Base-by-base conservation (phyloP, 2,888 invertebrate species). In the Drosophila emarginata region DNA sequence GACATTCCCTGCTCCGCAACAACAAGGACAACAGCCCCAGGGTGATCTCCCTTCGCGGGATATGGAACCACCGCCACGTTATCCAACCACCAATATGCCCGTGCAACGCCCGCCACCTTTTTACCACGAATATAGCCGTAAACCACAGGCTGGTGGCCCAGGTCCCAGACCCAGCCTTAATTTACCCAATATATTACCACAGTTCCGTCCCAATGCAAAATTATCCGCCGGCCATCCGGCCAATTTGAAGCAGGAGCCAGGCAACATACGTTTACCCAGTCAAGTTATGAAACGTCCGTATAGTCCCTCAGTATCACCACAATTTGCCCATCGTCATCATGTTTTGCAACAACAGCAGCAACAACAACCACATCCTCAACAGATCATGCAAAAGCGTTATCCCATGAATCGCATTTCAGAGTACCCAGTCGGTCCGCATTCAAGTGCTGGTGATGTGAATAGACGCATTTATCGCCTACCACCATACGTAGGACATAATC, bases 111-210 rank as follows among this genome's bases (percentile, higher is more conserved):
- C 74, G 2, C 67, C 74, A 0, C 79, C 83, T 26, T 72, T 75
- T 45, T 89, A 88, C 74, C 90, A 87, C 54, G 91, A 91, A 32
- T 91, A 80, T 26, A 90, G 89, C 0, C 88, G 91, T 11, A 91
- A 91, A 45, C 82, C 90, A 0, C 87, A 80, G 39, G 71, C 87
- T 4, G 45, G 45, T 21, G 67, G 81, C 0, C 66, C 79, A 11
- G 75, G 74, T 0, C 80, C 86, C 2, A 89, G 51, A n/a, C 54
- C 54, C 18, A 18, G 89, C 62, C 82, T 79, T 0, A 86, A 91
- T 63, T 85, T 94, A 51, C 95, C 95, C 0, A 95, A 95, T 80
- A 95, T 95, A 79, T 88, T 95, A 23, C 95, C 95, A 0, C 95
- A 95, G 80, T 95, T 95, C 78, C 92, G 95, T 36, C 95, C 95